Base-by-base conservation (phyloP, 1,140 invertebrate genomes). In the Drosophila busckii region DNA sequence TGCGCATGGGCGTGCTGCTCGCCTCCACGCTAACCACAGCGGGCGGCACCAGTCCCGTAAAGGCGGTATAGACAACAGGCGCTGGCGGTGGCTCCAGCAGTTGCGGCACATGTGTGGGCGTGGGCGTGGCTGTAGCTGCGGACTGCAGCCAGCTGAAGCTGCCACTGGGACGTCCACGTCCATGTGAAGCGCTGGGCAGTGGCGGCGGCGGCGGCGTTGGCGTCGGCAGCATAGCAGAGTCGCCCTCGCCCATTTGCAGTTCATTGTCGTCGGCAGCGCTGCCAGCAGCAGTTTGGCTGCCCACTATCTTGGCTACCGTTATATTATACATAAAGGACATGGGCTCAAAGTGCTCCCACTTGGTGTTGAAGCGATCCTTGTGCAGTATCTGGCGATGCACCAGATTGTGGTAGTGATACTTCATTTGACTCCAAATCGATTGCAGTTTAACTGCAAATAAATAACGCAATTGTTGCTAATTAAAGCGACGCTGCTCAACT, bases 311-410 rank as follows among this genome's bases (percentile, higher is more conserved):
- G 13, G 84, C 67, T 7, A 86, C 84, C 1, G 84, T 86, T n/a
- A 86, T 86, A 50, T 76, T 86, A 32, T 86, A 86, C 84, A 86
- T 86, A 15, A 86, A 86, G 8, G 84, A 86, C 84, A 86, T 86
- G 7, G 84, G 84, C 25, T 86, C 84, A 7, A 86, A 86, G 49
- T 86, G 84, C 16, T 86, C 84, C 84, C 84, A 86, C 29, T 86
- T 86, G 28, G 84, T 86, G 15, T 85, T 86, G 40, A 86, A 86
- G 40, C 84, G 84, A 49, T 86, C 84, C 59, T 86, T 86, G 49
- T 86, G 84, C 10, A 86, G 61, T 26, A 86, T 86, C 63, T 86
- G 84, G 3, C 84, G 78, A 34, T 86, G 84, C 16, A 86, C 84
- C 42, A 86, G 31, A 22, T 86, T 86, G 35, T 86, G 84, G 3